phyloP scores from a whole-genome alignment of 2,888 invertebrate genomes.

The Gymnosoma rotundatum region DNA sequence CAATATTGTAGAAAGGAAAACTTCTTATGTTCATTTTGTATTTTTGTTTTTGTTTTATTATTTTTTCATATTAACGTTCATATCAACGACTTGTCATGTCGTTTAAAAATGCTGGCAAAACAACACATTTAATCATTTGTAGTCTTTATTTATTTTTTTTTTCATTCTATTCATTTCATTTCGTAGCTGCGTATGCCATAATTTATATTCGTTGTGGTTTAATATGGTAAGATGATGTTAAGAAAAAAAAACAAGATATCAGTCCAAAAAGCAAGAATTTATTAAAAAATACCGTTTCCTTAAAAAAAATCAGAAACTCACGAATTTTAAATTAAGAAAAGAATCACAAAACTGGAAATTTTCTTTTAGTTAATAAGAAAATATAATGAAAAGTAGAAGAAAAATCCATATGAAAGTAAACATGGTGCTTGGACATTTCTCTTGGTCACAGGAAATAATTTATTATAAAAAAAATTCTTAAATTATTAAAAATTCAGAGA shows the following conservation, averaged over 20 bases:
- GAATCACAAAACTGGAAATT: conserved; percentile 47
- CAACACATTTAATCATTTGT: conserved; percentile 71
- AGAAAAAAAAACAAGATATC: conserved; percentile 55
- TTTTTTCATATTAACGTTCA: conserved; percentile 63
- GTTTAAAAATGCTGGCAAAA: conserved; percentile 70
- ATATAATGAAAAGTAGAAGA: conserved; percentile 3
- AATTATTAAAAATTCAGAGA: neutral
- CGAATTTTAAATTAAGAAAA: conserved; percentile 68
- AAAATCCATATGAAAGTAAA: conserved; percentile 17
- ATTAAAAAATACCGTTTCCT: conserved; percentile 52
- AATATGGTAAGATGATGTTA: conserved; percentile 54
- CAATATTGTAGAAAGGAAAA: conserved; percentile 39
- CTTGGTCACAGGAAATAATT: conserved; percentile 13
- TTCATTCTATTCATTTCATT: conserved; percentile 33
- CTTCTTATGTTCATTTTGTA: conserved; percentile 17
- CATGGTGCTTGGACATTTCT: conserved; percentile 18
- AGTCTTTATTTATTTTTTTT: conserved; percentile 57
- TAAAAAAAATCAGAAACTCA: conserved; percentile 52
- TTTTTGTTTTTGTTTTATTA: conserved; percentile 5
- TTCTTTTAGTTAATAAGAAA: neutral
- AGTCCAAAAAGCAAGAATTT: conserved; percentile 10
- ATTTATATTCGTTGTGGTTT: conserved; percentile 68
- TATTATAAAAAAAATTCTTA: neutral
- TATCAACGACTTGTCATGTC: conserved; percentile 71
- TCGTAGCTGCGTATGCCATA: conserved; percentile 68